These are phyloP conservation scores for Oncorhynchus keta DNA, from an alignment of 2,113 vertebrate species.

Conservation along the genomic window DNA sequence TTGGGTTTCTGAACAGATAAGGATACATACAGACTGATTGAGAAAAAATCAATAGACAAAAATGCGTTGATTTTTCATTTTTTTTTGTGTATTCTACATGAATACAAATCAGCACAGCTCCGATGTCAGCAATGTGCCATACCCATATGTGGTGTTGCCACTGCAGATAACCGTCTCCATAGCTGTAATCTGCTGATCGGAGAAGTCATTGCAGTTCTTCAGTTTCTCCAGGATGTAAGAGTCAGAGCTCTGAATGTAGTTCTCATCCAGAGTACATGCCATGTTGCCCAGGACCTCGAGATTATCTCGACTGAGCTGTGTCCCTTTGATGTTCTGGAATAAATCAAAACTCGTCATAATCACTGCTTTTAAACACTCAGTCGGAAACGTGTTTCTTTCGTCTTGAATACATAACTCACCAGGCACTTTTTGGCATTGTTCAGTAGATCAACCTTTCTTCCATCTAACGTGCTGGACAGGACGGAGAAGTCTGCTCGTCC, in stretches of 20 bases:
- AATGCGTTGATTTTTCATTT: neutral
- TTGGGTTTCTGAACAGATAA: constrained; percentile 1
- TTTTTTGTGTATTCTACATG: too few species aligned
- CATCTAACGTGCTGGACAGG: constrained; percentile 21
- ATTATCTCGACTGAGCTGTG: constrained; percentile 17
- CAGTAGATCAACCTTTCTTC: constrained; percentile 13
- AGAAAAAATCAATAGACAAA: neutral
- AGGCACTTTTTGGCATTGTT: constrained; percentile 35
- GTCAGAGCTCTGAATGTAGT: constrained; percentile 44
- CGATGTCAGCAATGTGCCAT: neutral
- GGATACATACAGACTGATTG: neutral
- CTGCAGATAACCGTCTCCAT: constrained; percentile 31
- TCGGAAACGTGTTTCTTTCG: neutral
- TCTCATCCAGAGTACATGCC: constrained; percentile 27
- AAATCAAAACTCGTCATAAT: neutral
- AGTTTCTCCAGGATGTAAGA: constrained; percentile 48
- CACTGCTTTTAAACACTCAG: neutral
- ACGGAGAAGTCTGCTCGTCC: constrained; percentile 44
- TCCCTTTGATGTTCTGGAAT: constrained; percentile 35
- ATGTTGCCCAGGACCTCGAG: constrained; percentile 48
- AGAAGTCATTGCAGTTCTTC: constrained; percentile 45
- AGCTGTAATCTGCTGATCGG: constrained; percentile 23
- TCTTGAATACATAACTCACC: constrained; percentile 27
- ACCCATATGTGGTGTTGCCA: constrained; percentile 42
- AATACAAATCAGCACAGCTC: neutral